Evolutionary conservation across 2,888 invertebrate genomes (phyloP).

Genomic region (Aproaerema taeniolella): DNA sequence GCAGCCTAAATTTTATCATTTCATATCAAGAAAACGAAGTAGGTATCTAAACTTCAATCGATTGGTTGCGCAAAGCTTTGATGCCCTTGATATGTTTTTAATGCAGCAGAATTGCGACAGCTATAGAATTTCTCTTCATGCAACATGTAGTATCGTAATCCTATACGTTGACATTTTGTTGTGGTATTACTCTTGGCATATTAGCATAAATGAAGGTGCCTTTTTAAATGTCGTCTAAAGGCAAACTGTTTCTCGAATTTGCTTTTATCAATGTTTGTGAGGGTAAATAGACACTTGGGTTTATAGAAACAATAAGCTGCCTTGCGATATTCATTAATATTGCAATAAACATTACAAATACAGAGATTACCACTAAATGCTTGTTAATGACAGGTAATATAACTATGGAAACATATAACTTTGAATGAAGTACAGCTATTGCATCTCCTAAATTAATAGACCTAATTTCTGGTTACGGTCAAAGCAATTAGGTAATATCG

Average conservation of each 20-base stretch:
- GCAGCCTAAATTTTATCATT: slow-evolving; percentile 36
- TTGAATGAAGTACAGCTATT: no score
- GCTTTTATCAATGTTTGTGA: no score
- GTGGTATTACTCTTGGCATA: slow-evolving; percentile 31
- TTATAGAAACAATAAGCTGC: no score
- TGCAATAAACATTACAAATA: no score
- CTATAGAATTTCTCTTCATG: slow-evolving; percentile 31
- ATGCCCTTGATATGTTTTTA: slow-evolving; percentile 40
- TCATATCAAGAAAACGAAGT: slow-evolving; percentile 23
- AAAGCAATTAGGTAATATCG: no score
- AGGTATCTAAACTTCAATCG: slow-evolving; percentile 23
- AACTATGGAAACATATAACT: no score
- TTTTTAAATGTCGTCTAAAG: slow-evolving; percentile 30
- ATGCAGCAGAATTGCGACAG: slow-evolving; percentile 48
- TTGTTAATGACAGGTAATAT: no score
- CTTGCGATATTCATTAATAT: no score
- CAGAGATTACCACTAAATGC: no score
- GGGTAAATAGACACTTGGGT: no score
- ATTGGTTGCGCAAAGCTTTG: slow-evolving; percentile 36
- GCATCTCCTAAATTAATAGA: no score
- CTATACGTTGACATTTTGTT: slow-evolving; percentile 54
- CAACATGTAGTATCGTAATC: slow-evolving; percentile 32
- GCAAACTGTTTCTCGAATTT: slow-evolving; percentile 8
- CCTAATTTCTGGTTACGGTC: no score
- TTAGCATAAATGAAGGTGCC: slow-evolving; percentile 52